Conservation (phyloP, 2,113 vertebrate species). For the Leucosticte australis region DNA sequence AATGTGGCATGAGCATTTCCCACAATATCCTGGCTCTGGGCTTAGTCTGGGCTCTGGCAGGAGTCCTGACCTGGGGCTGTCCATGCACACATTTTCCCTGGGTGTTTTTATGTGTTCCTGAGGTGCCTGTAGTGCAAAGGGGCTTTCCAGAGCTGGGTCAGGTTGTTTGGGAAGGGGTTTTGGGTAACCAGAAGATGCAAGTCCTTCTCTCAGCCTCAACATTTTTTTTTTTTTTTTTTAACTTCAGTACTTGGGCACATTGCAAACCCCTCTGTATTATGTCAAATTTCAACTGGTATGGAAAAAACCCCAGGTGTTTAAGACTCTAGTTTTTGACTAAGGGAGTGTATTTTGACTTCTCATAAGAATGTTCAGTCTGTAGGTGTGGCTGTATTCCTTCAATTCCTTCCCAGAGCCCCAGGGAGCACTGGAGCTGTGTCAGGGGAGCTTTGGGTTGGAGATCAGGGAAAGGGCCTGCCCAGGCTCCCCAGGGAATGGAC, state of each 20-base stretch:
- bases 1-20: not conserved
- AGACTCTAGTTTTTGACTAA: not conserved
- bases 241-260: not conserved
- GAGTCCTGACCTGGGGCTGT: fast-evolving
- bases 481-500: not conserved
- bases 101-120: not conserved
- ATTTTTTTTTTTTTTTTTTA: not conserved
- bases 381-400: not conserved
- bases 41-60: not conserved
- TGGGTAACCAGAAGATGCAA: not conserved
- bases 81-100: not conserved
- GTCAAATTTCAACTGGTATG: not conserved
- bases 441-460: not conserved
- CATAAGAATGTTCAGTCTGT: not conserved
- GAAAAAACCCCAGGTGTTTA: not conserved
- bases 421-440: not conserved
- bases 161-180: not conserved
- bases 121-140: not conserved
- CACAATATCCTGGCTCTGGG: not conserved
- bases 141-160: not conserved
- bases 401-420: not conserved
- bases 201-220: not conserved
- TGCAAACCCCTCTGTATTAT: not conserved
- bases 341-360: not conserved
- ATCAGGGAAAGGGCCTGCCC: not conserved